Evolutionary conservation across 1,140 invertebrate species (phyloP).

Genomic region (Coelopa frigida): DNA sequence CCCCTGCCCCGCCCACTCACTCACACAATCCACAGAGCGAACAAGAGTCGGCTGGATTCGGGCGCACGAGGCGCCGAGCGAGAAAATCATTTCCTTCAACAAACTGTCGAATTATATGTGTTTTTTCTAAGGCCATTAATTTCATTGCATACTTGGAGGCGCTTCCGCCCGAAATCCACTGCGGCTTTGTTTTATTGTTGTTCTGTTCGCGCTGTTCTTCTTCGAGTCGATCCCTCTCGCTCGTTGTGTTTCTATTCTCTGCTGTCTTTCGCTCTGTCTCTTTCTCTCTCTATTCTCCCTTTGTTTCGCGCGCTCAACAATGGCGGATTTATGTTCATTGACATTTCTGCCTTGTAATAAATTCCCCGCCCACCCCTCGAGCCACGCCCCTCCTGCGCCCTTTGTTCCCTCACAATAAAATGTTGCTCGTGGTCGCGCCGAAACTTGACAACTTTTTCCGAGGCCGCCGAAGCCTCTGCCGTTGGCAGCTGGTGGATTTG

Average conservation of each 20-base stretch:
- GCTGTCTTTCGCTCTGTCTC: background rate
- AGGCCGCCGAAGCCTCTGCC: no score
- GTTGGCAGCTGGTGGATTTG: no score
- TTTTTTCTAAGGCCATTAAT: slow-evolving; percentile 7
- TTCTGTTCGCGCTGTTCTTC: background rate
- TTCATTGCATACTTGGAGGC: slow-evolving; percentile 7
- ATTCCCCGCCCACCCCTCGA: no score
- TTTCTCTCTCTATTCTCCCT: slow-evolving; percentile 2
- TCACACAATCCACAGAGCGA: no score
- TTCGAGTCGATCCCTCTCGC: slow-evolving; percentile 1
- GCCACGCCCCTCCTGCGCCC: no score
- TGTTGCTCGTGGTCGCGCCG: no score
- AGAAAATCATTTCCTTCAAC: background rate
- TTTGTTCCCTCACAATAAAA: no score
- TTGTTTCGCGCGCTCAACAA: slow-evolving; percentile 8
- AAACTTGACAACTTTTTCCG: no score
- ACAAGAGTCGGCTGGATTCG: no score
- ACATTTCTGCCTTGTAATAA: slow-evolving; percentile 11
- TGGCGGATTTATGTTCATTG: slow-evolving; percentile 11
- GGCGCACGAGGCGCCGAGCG: no score
- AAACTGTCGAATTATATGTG: background rate
- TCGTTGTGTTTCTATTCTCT: background rate
- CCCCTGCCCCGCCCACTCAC: no score
- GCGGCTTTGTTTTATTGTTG: slow-evolving; percentile 1
- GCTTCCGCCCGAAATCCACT: no score